Conservation (phyloP, 2,797 vertebrate genomes). For the Cossypha polioptera region DNA sequence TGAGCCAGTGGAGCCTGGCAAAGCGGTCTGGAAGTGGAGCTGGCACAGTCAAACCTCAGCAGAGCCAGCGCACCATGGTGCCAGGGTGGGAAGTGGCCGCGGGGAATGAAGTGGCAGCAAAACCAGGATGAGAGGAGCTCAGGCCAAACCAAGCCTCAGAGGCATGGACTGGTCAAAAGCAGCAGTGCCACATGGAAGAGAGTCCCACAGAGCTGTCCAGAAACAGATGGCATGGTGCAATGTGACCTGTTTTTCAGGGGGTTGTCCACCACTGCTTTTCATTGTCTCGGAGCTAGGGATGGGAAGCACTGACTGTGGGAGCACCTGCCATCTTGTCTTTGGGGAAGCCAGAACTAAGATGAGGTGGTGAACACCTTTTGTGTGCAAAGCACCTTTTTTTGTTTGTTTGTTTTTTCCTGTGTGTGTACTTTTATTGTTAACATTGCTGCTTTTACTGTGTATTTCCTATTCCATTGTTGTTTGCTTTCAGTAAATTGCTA, state of each 20-base stretch:
- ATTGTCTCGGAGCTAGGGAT: fast-evolving
- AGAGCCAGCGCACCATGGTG: fast-evolving
- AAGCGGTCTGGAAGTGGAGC: not conserved
- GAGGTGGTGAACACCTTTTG: not conserved
- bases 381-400: not conserved
- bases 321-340: not conserved
- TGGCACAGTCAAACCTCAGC: not conserved
- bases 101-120: not conserved
- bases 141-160: not conserved
- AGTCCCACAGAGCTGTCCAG: not conserved
- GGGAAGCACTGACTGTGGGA: not conserved
- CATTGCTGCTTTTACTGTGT: not conserved
- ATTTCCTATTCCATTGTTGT: not conserved
- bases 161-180: not conserved
- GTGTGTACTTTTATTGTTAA: not conserved
- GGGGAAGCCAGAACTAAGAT: not conserved
- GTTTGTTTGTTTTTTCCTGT: not conserved
- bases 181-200: fast-evolving
- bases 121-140: not conserved
- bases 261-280: not conserved
- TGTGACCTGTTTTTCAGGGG: not conserved
- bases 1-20: too few species aligned
- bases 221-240: not conserved
- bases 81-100: fast-evolving
- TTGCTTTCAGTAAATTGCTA: not conserved